These are phyloP conservation scores for Norana najaformis DNA, from an alignment of 2,888 invertebrate species.

Conservation along the genomic window DNA sequence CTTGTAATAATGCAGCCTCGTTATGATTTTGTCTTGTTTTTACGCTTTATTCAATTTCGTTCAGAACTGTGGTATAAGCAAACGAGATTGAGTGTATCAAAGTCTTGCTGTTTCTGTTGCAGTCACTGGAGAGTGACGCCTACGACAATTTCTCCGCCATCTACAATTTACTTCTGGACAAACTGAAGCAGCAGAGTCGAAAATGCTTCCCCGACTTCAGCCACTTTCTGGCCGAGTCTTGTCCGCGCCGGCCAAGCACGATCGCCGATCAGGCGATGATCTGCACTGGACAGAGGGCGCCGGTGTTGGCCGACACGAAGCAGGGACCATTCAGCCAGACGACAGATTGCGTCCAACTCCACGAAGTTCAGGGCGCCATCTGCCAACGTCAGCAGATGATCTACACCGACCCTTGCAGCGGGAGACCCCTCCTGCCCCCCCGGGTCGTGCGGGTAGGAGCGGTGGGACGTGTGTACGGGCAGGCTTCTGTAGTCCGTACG, in stretches of 20 bases:
- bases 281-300: conserved; percentile 40
- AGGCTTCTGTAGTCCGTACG: conserved; percentile 50
- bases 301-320: conserved; percentile 46
- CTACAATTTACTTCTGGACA: conserved; percentile 82
- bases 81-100: too few relatives aligned
- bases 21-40: too few relatives aligned
- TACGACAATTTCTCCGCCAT: conserved; percentile 95
- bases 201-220: background rate
- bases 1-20: too few relatives aligned
- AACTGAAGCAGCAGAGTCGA: conserved; percentile 52
- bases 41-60: too few relatives aligned
- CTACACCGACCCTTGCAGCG: conserved; percentile 34
- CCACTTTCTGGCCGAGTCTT: conserved; percentile 53
- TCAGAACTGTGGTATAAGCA: too few relatives aligned
- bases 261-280: conserved; percentile 75
- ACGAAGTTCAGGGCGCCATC: conserved; percentile 37
- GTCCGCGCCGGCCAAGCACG: conserved; percentile 66
- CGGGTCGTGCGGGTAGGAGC: conserved; percentile 27
- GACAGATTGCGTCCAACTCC: conserved; percentile 55
- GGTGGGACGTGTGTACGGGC: conserved; percentile 37
- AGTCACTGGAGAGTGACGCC: conserved; percentile 79
- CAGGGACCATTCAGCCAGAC: conserved; percentile 51
- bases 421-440: conserved; percentile 9
- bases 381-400: conserved; percentile 38
- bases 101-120: conserved; percentile 39